Percentiles rank a stretch among this genome's conserved stretches.
Conservation (phyloP, 2,888 invertebrate species). For the Agelastica alni region DNA sequence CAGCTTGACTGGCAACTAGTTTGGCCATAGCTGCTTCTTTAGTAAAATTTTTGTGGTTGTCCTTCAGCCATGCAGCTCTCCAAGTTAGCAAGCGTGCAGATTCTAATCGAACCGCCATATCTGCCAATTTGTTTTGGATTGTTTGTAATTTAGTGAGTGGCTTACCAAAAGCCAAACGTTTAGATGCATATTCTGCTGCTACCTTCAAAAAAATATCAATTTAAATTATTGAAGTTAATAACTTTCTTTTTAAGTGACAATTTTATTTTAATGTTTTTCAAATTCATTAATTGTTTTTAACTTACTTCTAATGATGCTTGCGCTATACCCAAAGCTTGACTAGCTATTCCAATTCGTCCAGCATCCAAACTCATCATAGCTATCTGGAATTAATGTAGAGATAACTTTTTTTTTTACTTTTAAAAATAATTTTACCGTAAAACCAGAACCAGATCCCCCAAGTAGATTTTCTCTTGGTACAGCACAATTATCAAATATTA, state of each 20-base stretch:
- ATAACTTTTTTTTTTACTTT: background rate
- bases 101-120: constrained; percentile 85
- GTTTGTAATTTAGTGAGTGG: constrained; percentile 86
- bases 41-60: constrained; percentile 77
- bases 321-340: constrained; percentile 92
- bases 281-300: too few species aligned
- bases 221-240: too few species aligned
- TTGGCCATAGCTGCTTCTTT: constrained; percentile 98
- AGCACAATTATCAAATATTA: constrained; percentile 91
- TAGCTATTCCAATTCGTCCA: constrained; percentile 89
- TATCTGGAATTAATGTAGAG: constrained; percentile 60
- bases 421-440: constrained; percentile 62
- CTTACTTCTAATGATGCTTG: constrained; percentile 81
- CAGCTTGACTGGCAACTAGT: constrained; percentile 90
- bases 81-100: constrained; percentile 86
- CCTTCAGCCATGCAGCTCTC: constrained; percentile 90
- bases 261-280: too few species aligned
- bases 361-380: constrained; percentile 93
- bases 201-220: constrained; percentile 57
- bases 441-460: constrained; percentile 84
- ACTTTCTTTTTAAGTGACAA: too few species aligned
- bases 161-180: constrained; percentile 85
- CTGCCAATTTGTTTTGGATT: constrained; percentile 91
- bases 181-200: constrained; percentile 88
- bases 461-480: constrained; percentile 83